phyloP scores from a whole-genome alignment of 2,113 vertebrate genomes.

The Odobenus rosmarus region DNA sequence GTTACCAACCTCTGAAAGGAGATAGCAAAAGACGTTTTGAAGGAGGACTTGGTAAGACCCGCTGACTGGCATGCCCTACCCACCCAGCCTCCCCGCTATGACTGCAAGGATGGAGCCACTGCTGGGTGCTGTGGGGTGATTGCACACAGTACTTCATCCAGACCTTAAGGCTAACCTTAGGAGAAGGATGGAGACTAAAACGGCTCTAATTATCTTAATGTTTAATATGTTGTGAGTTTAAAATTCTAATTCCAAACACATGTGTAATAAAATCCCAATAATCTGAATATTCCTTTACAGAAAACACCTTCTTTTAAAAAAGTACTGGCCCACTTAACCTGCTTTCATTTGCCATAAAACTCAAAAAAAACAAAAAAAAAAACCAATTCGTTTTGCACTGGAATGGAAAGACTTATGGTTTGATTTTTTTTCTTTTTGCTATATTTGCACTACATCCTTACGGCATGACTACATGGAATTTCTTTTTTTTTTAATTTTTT shows the following conservation, averaged over 20 bases:
- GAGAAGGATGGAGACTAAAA: background rate
- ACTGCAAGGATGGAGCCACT: background rate
- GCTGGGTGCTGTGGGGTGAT: background rate
- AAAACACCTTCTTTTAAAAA: background rate
- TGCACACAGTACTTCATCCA: background rate
- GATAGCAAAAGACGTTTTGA: background rate
- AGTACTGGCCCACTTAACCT: background rate
- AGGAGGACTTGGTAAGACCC: background rate
- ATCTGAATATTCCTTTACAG: background rate
- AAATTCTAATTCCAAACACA: background rate
- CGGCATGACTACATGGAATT: background rate
- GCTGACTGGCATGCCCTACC: background rate
- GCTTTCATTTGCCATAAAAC: background rate
- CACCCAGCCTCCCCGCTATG: background rate
- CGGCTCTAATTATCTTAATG: background rate
- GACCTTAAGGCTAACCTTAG: background rate
- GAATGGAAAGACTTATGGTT: background rate
- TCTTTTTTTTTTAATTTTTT: background rate
- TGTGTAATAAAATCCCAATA: background rate
- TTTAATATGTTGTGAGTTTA: background rate
- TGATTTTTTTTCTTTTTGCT: background rate
- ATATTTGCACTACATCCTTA: background rate
- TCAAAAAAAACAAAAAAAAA: background rate
- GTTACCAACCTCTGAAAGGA: no score
- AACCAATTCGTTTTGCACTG: background rate